phyloP scores from a whole-genome alignment of 2,797 vertebrate genomes.

The Nasua narica region DNA sequence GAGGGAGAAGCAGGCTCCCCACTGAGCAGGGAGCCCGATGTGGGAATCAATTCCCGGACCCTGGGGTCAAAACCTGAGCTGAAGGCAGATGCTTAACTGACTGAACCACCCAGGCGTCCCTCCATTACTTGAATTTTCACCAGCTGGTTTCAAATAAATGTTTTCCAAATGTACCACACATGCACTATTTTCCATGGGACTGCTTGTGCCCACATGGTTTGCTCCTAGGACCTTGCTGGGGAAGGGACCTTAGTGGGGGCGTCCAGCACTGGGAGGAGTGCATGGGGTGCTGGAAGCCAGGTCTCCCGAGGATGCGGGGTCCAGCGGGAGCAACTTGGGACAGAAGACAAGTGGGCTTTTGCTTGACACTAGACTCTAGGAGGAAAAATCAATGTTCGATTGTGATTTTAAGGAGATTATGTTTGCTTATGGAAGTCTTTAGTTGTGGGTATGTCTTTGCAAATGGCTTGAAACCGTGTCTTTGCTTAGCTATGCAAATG shows the following conservation, averaged over 20 bases:
- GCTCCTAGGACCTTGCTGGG: background rate
- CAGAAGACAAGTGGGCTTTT: background rate
- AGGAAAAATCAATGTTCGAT: background rate
- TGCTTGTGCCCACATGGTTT: background rate
- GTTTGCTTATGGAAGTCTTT: background rate
- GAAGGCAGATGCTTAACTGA: too few relatives aligned
- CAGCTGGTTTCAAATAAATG: background rate
- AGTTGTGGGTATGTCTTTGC: background rate
- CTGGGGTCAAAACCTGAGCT: too few relatives aligned
- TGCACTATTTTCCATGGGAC: background rate
- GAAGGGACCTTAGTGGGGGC: background rate
- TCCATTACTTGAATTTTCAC: background rate
- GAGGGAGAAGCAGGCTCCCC: too few relatives aligned
- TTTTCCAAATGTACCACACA: background rate
- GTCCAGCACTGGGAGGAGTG: background rate
- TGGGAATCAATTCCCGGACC: too few relatives aligned
- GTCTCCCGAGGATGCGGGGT: background rate
- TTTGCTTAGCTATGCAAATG: background rate
- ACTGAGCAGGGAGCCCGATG: too few relatives aligned
- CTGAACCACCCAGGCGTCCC: too few relatives aligned
- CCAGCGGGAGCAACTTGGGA: background rate
- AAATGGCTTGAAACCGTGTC: background rate
- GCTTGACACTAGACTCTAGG: background rate
- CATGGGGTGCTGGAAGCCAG: fast-evolving
- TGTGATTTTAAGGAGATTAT: background rate